Base-by-base conservation (phyloP, 2,888 invertebrate species). In the Lasiommata megera region DNA sequence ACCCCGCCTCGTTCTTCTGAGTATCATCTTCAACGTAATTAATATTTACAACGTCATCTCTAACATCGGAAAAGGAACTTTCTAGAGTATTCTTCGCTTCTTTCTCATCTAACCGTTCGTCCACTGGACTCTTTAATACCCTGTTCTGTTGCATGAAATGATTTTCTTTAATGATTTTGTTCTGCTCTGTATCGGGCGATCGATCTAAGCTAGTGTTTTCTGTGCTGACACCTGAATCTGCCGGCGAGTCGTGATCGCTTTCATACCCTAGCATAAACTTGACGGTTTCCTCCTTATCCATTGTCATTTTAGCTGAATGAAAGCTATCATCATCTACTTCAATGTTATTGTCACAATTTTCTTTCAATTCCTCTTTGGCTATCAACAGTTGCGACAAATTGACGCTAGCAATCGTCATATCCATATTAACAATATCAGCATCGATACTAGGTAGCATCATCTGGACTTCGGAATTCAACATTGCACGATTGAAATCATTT, bases 221-320 rank as follows among this genome's bases (percentile, higher is more conserved):
- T 18, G 95, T 95, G 71, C 94, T 94, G 50, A 95, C 93, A 0
- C 95, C 94, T 0, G 94, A 94, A 74, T 95, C 94, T 0, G 67
- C 87, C 0, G 89, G 84, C 36, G 88, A 88, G 62, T 88, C 87
- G 59, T 88, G 88, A 8, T 91, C 91, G 57, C 90, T 91, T 36
- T 91, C 91, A 37, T 91, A 89, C 2, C 90, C 91, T 47, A 91
- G 70, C 80, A 88, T 84, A 64, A 91, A 91, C 64, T 87, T 88
- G 12, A 90, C 86, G 63, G 79, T 79, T 16, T 84, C 84, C 1
- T 81, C 63, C 61, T 76, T 68, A 31, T 83, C 81, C 62, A 80
- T 58, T 7, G 70, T 74, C 71, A 79, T 81, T 52, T 83, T 84
- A 12, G 83, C 81, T 9, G 88, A 79, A 77, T 84, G 83, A 55